phyloP scores from a whole-genome alignment of 1,140 invertebrate species.

The Neodiprion lecontei region DNA sequence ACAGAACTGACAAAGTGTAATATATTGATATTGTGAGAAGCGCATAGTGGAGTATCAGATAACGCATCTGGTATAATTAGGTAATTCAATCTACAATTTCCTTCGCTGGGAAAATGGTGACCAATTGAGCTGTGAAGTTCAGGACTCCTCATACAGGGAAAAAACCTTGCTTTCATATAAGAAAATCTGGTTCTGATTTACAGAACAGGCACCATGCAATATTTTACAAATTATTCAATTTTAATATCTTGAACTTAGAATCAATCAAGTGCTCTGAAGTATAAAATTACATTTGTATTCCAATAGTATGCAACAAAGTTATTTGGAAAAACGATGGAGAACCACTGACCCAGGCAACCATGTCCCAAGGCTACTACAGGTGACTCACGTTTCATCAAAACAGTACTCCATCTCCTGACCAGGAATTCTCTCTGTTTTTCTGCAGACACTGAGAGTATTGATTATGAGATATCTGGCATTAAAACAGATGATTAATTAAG shows the following conservation, averaged over 20 bases:
- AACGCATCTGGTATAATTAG: not conserved
- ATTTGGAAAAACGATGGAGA: not conserved
- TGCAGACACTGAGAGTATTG: not conserved
- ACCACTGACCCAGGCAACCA: not conserved
- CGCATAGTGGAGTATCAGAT: not conserved
- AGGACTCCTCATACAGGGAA: not conserved
- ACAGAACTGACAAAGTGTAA: too few relatives aligned
- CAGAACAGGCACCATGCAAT: too few relatives aligned
- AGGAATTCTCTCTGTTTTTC: not conserved
- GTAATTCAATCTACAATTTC: not conserved
- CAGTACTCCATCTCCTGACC: not conserved
- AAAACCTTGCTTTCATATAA: too few relatives aligned
- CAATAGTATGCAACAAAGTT: not conserved
- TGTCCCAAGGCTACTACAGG: not conserved
- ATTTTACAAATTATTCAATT: too few relatives aligned
- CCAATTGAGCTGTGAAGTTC: not conserved
- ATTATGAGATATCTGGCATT: not conserved
- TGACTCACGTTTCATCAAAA: slow-evolving; percentile 1
- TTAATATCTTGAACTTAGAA: too few relatives aligned
- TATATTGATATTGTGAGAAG: not conserved
- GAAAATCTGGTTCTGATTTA: too few relatives aligned
- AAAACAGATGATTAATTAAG: too few relatives aligned
- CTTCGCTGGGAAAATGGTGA: not conserved
- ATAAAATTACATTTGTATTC: not conserved
- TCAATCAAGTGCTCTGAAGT: too few relatives aligned